Evolutionary conservation across 2,888 invertebrate species (phyloP).

Genomic region (Aleiodes leptofemur): DNA sequence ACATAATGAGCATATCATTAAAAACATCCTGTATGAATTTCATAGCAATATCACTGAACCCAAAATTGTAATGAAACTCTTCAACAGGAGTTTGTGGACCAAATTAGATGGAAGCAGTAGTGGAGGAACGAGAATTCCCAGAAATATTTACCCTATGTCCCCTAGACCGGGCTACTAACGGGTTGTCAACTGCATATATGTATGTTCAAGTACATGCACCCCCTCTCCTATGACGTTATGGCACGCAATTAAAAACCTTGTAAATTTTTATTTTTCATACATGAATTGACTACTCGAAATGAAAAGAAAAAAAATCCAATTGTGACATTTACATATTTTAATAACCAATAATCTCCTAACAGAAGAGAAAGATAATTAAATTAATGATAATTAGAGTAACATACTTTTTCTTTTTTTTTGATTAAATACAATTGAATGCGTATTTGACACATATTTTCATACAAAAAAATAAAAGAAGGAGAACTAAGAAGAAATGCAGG

Average conservation of each 20-base stretch:
- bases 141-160: no score
- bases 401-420: conserved; percentile 6
- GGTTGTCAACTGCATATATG: not conserved
- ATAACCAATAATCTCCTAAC: conserved; percentile 11
- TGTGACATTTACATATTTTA: conserved; percentile 34
- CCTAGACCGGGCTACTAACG: no score
- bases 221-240: conserved; percentile 2
- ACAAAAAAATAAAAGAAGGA: conserved; percentile 18
- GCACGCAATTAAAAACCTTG: conserved; percentile 11
- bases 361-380: not conserved
- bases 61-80: no score
- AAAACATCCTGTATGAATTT: no score
- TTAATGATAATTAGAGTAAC: conserved; percentile 33
- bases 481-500: not conserved
- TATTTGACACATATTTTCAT: conserved; percentile 22
- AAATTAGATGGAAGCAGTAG: no score
- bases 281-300: not conserved
- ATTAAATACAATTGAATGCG: conserved; percentile 23
- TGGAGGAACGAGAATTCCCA: no score
- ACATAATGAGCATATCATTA: no score
- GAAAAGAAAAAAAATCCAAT: not conserved
- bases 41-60: no score
- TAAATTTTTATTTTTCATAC: not conserved
- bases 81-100: no score
- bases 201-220: conserved; percentile 8